Evolutionary conservation across 2,113 vertebrate species (phyloP), one percentile per base, ranked within the genome.

Genomic region (Spizaetus ornatus): DNA sequence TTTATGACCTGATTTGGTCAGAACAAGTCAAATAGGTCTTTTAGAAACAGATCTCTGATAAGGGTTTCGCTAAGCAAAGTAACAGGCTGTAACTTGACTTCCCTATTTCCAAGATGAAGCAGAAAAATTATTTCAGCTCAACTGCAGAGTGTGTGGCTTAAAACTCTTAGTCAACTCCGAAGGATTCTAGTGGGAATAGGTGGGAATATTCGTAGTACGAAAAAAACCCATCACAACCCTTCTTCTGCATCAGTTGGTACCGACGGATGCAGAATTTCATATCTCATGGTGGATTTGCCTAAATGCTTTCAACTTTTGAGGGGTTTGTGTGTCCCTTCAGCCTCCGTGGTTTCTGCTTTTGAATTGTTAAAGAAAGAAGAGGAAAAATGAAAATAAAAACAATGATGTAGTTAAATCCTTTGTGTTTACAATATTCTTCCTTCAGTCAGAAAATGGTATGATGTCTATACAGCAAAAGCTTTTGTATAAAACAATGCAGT

Each of bases 1-100:
- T 97, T 97, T 96, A 96, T 79, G 91, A 74, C 78, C 47, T 65
- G 66, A 71, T 72, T 61, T 88, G 59, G 31, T 96, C 77, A 90
- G 86, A 91, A 97, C 81, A 56, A 80, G 13, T 43, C 76, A 86
- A 95, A 29, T 11, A 66, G 16, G 16, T 90, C 53, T 95, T 94
- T 93, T 69, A 82, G 71, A 43, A 82, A 62, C 71, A 65, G n/a
- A 48, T 20, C 45, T 42, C 50, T 93, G 42, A 50, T 82, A 9
- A 47, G 55, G 66, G 63, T 86, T 85, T 84, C 70, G 7, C 53
- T 59, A 52, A 61, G 55, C n/a, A 55, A 73, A 81, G n/a, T 50
- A 85, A 91, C 43, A 15, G 82, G 10, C 5, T 11, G 1, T 34
- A 86, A 50, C 47, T 34, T 58, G 34, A 72, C 38, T 86, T 86